A percentile compares a stretch with the other conserved stretches of the same genome.
Conservation (phyloP, 2,113 vertebrate genomes). For the Micronycteris hirsuta region DNA sequence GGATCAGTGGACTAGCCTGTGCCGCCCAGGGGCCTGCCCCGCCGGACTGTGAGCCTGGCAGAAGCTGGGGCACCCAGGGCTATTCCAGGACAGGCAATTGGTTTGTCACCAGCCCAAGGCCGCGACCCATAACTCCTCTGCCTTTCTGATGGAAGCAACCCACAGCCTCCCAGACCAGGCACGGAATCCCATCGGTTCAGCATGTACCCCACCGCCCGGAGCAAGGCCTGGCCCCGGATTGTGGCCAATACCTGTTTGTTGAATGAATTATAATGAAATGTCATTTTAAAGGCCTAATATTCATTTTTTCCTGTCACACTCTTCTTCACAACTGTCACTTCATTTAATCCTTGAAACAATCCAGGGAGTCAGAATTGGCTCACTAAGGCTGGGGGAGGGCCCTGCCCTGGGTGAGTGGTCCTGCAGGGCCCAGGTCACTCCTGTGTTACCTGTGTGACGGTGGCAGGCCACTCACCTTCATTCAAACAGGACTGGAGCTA, state of each 20-base stretch:
- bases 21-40: neutral
- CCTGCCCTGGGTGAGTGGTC: too few species aligned
- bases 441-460: neutral
- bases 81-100: too few species aligned
- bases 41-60: neutral
- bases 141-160: neutral
- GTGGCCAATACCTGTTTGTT: fast-evolving
- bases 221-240: fast-evolving
- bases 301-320: fast-evolving
- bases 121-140: fast-evolving
- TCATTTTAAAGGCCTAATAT: neutral
- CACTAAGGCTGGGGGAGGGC: neutral
- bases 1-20: fast-evolving
- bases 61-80: neutral
- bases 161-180: neutral
- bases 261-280: neutral
- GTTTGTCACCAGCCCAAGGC: neutral
- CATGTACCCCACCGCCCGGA: fast-evolving
- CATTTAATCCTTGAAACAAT: neutral
- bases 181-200: fast-evolving
- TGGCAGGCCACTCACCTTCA: neutral
- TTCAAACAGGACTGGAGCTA: fast-evolving
- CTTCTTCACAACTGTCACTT: neutral
- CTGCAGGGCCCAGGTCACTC: neutral
- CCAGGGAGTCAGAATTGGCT: too few species aligned